Base-by-base conservation (phyloP, 2,797 vertebrate genomes). In the Malurus splendens region DNA sequence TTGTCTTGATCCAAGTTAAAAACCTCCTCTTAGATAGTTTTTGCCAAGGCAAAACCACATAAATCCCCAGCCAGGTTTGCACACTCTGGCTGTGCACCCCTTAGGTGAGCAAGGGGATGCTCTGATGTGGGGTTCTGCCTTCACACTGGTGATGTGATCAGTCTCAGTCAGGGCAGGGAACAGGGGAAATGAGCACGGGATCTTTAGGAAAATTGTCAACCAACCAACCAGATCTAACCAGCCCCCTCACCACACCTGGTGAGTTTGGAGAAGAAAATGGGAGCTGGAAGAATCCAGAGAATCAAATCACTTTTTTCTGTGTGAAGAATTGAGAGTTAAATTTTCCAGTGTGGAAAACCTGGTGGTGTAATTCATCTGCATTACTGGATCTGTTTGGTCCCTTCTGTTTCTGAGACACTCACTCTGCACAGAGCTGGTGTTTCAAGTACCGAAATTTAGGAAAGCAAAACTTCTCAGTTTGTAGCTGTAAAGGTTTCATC, bases 31-130 rank as follows among this genome's bases (percentile, higher is more conserved):
- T 10, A 33, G 60, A 18, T 18, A 0, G 3, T 7, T 65, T 75
- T 14, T 80, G 79, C 55, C 18, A 4, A 64, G 24, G 44, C 55
- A 72, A 1, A 23, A 30, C 27, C 23, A 39, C 48, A 19, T 12
- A 1, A 50, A 56, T 9, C n/a, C 59, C 79, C 60, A 18, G 1
- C 1, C 27, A 41, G 27, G n/a, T 22, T 67, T 82, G 75, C 23
- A 39, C 8, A 23, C 47, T 59, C 36, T 5, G 30, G 18, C 36
- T 0, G 0, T 13, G 8, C 3, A 1, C 17, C 51, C 15, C 7
- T 11, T 7, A 3, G 44, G 28, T 18, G 27, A 11, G 33, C 5
- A 51, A 20, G 44, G 6, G 7, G 42, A 1, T 13, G 9, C 22
- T 10, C 38, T 7, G 65, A 18, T 39, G 1, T 2, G 32, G 2